Evolutionary conservation across 2,797 vertebrate species (phyloP), one percentile per base, ranked within the genome.

Genomic region (Salmo trutta): DNA sequence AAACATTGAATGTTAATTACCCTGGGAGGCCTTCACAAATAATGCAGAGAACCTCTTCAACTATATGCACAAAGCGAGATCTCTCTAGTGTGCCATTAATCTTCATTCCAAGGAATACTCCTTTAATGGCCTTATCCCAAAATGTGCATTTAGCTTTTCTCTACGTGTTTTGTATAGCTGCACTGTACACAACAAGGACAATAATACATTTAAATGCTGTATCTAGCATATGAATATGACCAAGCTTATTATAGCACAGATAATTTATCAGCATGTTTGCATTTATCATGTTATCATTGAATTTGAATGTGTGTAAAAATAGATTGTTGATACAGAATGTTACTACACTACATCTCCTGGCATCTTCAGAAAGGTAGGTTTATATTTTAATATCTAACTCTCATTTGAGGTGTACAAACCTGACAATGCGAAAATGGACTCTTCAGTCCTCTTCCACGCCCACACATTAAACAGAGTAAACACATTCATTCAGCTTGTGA

Each of bases 1-100:
- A 64, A 86, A 88, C 82, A 79, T 75, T 88, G 88, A 90, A 90
- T 91, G 82, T 87, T 87, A 91, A 91, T 82, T 74, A 87, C 87
- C 83, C 78, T 16, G 80, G 64, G 59, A 69, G 59, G 59, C 53
- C 31, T 74, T 36, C 52, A 65, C 54, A 70, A 73, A 64, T 69
- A 56, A 70, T n/a, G 76, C 77, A 78, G 77, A 81, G 75, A 80
- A 83, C 90, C 81, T 4, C 88, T 89, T 84, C 87, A 84, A 79
- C 53, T 81, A 74, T 76, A 15, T 51, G 83, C 78, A 87, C 73
- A 8, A 87, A 77, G 65, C 74, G 83, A 80, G 85, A 86, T 73
- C 79, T 84, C 77, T 84, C 54, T 21, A 85, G 77, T 81, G 79
- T 82, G 82, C 79, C 88, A 89, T 92, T 89, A 84, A 91, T 91